Percentiles rank a stretch among this genome's conserved stretches.
phyloP scores from a whole-genome alignment of 2,888 invertebrate species.

The Gonocerus acuteangulatus region DNA sequence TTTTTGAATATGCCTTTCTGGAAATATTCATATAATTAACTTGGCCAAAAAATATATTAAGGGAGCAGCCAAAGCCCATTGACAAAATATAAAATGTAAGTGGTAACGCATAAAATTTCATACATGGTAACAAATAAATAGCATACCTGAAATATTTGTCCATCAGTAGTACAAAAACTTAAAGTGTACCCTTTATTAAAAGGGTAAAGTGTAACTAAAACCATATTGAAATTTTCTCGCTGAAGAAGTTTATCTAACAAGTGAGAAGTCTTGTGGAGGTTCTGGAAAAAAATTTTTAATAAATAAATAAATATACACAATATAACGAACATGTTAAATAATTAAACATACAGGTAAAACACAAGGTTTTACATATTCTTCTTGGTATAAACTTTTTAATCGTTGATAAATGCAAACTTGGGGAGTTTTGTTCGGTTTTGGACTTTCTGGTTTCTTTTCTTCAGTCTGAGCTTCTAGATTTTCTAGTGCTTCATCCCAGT shows the following conservation, averaged over 20 bases:
- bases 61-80: too few relatives aligned
- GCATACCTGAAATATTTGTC: slow-evolving; percentile 29
- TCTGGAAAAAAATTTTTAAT: slow-evolving; percentile 45
- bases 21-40: too few relatives aligned
- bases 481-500: too few relatives aligned
- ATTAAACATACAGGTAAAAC: slow-evolving; percentile 46
- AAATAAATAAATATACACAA: neutral
- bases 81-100: too few relatives aligned
- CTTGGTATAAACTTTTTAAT: slow-evolving; percentile 3
- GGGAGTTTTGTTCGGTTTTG: slow-evolving; percentile 4
- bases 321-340: neutral
- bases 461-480: slow-evolving; percentile 8
- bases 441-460: neutral
- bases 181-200: slow-evolving; percentile 86
- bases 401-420: slow-evolving; percentile 17
- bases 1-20: too few relatives aligned
- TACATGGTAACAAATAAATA: too few relatives aligned
- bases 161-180: slow-evolving; percentile 35
- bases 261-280: slow-evolving; percentile 57
- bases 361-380: slow-evolving; percentile 19
- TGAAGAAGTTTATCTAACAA: slow-evolving; percentile 77
- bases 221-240: slow-evolving; percentile 76
- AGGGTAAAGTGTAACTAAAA: slow-evolving; percentile 84
- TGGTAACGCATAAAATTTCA: too few relatives aligned
- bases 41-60: too few relatives aligned